A percentile compares a stretch with the other conserved stretches of the same genome.
Conservation (phyloP, 2,797 vertebrate genomes). For the Tapera naevia region DNA sequence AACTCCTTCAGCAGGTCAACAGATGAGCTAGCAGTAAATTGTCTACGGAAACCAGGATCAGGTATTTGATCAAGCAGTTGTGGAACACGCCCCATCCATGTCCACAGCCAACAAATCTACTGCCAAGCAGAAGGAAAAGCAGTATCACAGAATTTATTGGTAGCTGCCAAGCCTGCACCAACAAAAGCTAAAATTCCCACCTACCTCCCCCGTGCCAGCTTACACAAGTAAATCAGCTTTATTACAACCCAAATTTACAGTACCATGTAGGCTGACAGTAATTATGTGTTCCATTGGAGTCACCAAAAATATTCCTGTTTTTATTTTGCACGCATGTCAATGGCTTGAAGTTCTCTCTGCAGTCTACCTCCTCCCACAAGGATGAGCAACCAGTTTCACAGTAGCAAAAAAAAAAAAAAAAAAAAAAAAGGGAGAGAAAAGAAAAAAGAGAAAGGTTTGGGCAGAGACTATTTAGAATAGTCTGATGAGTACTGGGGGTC, state of each 20-base stretch:
- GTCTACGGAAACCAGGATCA: background rate
- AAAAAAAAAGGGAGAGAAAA: background rate
- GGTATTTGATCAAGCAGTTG: background rate
- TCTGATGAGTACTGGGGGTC: background rate
- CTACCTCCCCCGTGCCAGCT: background rate
- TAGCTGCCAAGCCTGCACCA: background rate
- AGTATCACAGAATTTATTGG: background rate
- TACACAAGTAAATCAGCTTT: background rate
- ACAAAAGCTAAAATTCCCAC: background rate
- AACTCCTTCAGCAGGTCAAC: background rate
- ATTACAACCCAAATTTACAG: background rate
- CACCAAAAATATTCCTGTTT: background rate
- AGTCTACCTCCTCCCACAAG: background rate
- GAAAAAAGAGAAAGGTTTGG: background rate
- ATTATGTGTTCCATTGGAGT: background rate
- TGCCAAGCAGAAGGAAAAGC: background rate
- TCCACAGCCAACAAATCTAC: background rate
- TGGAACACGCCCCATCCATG: background rate
- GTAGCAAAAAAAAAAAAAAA: background rate
- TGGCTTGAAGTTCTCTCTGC: background rate
- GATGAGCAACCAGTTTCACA: background rate
- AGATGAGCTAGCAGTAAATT: background rate
- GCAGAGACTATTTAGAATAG: background rate
- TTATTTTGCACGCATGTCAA: background rate
- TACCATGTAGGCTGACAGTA: background rate